Evolutionary conservation across 23 tunicate genomes (phyloP).

Genomic region (Trididemnum miniatum): DNA sequence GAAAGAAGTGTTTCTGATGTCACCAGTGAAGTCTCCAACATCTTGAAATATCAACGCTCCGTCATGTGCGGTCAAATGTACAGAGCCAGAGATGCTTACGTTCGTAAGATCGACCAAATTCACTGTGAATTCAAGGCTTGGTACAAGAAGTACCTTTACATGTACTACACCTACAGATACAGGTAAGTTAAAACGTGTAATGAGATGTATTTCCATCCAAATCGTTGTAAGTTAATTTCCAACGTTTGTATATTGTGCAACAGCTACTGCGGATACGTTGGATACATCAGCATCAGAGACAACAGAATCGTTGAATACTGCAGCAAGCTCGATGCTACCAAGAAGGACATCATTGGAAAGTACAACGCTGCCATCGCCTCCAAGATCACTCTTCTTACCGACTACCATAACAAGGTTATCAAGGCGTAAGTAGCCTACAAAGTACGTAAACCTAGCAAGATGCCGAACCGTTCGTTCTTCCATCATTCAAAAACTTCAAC

Average conservation of each 20-base stretch:
- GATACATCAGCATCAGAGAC: conserved; percentile 3
- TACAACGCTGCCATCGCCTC: conserved; percentile 28
- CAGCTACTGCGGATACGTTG: not conserved
- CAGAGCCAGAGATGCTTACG: conserved; percentile 6
- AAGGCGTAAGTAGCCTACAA: conserved; percentile 20
- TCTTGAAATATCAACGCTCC: not conserved
- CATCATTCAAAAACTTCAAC: not conserved
- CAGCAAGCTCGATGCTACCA: not conserved
- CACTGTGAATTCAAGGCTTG: not conserved
- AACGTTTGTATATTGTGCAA: not conserved
- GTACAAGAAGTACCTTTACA: conserved; percentile 12
- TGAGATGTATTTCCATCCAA: too few species aligned
- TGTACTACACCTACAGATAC: conserved; percentile 18
- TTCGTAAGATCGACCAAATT: not conserved
- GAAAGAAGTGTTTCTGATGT: conserved; percentile 20
- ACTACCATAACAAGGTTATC: conserved; percentile 31
- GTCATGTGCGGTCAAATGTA: not conserved
- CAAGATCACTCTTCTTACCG: not conserved
- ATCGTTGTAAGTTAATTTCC: too few species aligned
- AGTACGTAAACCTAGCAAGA: not conserved
- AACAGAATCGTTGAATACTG: conserved; percentile 10
- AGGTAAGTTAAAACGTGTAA: conserved; percentile 12
- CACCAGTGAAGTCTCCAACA: conserved; percentile 21
- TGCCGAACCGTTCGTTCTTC: not conserved
- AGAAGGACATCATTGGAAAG: not conserved